Evolutionary conservation across 2,888 invertebrate species (phyloP).

Genomic region (Argyresthia goedartella): DNA sequence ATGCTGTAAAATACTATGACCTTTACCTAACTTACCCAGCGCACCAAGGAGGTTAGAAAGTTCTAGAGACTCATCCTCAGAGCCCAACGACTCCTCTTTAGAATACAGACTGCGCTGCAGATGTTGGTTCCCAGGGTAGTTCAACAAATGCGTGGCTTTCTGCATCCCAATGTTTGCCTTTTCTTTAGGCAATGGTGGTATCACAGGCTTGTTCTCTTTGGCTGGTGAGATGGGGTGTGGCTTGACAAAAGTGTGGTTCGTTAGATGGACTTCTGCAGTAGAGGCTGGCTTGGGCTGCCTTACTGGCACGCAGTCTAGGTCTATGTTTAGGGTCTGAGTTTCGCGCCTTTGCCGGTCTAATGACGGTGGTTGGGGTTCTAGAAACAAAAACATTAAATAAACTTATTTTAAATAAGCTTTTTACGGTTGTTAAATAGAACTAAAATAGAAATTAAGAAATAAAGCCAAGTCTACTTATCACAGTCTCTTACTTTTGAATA

Average conservation of each 20-base stretch:
- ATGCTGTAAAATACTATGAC: background rate
- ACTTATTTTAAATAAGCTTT: too few relatives aligned
- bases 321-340: conserved; percentile 31
- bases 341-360: background rate
- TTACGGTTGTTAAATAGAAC: too few relatives aligned
- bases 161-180: background rate
- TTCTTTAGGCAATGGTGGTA: background rate
- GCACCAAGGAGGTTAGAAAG: conserved; percentile 55
- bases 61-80: conserved; percentile 43
- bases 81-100: conserved; percentile 37
- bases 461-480: too few relatives aligned
- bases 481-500: too few relatives aligned
- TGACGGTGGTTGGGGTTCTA: background rate
- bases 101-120: too few relatives aligned
- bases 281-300: conserved; percentile 29
- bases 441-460: too few relatives aligned
- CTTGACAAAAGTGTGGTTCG: too few relatives aligned
- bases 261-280: background rate
- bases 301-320: conserved; percentile 48
- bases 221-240: conserved; percentile 2
- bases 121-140: too few relatives aligned
- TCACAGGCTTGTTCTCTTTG: conserved; percentile 17
- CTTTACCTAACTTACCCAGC: conserved; percentile 32
- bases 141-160: too few relatives aligned
- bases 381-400: too few relatives aligned